phyloP scores from a whole-genome alignment of 2,797 vertebrate species.

The Clarias fuscus region DNA sequence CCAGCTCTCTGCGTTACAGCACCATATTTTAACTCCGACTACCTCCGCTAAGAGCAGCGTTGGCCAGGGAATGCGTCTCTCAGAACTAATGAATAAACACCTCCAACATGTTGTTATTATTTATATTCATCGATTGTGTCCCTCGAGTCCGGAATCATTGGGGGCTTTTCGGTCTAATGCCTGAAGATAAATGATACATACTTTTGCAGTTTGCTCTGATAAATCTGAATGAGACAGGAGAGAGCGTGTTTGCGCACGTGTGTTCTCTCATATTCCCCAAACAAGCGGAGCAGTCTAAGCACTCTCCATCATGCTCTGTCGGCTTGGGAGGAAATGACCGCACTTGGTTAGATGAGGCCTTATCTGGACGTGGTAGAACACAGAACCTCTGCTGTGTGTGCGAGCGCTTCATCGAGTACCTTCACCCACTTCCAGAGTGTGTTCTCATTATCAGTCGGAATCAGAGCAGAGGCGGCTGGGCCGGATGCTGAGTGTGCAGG shows the following conservation, averaged over 20 bases:
- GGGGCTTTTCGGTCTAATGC: conserved; percentile 27
- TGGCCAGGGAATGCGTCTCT: conserved; percentile 47
- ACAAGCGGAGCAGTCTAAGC: not conserved
- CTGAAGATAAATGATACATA: conserved; percentile 50
- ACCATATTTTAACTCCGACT: conserved; percentile 63
- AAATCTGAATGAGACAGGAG: conserved; percentile 29
- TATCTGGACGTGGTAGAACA: conserved; percentile 45
- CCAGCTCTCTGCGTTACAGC: conserved; percentile 41
- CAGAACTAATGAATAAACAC: conserved; percentile 66
- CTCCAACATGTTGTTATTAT: conserved; percentile 60
- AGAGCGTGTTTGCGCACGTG: not conserved
- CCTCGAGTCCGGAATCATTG: conserved; percentile 10
- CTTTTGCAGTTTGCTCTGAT: conserved; percentile 56
- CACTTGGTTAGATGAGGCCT: conserved; percentile 38
- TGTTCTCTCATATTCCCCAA: conserved; percentile 12
- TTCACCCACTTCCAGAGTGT: conserved; percentile 49
- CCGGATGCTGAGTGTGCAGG: conserved; percentile 50
- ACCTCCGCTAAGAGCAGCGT: conserved; percentile 51
- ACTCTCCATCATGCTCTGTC: conserved; percentile 18
- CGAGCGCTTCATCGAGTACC: not conserved
- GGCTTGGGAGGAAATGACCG: conserved; percentile 20
- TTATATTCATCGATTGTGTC: conserved; percentile 56
- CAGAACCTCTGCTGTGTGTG: conserved; percentile 24
- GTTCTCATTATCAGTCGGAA: conserved; percentile 44
- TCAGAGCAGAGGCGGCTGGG: conserved; percentile 30